Evolutionary conservation across 1,140 invertebrate species (phyloP).

Genomic region (Temnothorax longispinosus): DNA sequence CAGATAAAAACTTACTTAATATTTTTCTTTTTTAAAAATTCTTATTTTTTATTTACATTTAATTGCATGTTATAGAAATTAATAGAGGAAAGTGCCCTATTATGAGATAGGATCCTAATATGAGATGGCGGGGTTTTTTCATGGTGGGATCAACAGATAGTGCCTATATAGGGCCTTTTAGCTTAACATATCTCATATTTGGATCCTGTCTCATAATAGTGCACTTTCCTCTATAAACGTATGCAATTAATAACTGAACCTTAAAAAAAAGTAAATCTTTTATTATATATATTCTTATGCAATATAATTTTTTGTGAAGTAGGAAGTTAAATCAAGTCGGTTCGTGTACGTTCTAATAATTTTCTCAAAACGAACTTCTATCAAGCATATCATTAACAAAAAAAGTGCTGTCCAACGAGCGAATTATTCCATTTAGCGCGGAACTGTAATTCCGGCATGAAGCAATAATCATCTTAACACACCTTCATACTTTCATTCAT

Average conservation of each 20-base stretch:
- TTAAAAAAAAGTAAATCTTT: background rate
- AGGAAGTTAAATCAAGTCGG: background rate
- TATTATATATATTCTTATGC: background rate
- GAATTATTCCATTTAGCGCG: constrained; percentile 7
- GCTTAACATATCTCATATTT: too few relatives aligned
- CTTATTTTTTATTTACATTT: too few relatives aligned
- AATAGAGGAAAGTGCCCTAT: too few relatives aligned
- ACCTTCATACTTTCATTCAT: background rate
- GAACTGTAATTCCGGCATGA: background rate
- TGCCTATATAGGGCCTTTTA: too few relatives aligned
- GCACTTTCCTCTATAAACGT: background rate
- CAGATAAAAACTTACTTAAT: too few relatives aligned
- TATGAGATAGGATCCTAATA: too few relatives aligned
- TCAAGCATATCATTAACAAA: background rate
- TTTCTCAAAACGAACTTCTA: background rate
- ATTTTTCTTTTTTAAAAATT: too few relatives aligned
- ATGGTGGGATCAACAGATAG: too few relatives aligned
- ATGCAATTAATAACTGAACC: background rate
- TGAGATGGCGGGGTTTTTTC: too few relatives aligned
- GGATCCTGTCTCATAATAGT: too few relatives aligned
- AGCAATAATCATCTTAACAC: background rate
- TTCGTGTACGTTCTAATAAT: background rate
- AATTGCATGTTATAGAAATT: too few relatives aligned
- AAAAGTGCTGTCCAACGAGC: background rate
- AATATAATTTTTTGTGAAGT: background rate